phyloP scores from a whole-genome alignment of 2,888 invertebrate genomes.

The Hyppa rectilinea region DNA sequence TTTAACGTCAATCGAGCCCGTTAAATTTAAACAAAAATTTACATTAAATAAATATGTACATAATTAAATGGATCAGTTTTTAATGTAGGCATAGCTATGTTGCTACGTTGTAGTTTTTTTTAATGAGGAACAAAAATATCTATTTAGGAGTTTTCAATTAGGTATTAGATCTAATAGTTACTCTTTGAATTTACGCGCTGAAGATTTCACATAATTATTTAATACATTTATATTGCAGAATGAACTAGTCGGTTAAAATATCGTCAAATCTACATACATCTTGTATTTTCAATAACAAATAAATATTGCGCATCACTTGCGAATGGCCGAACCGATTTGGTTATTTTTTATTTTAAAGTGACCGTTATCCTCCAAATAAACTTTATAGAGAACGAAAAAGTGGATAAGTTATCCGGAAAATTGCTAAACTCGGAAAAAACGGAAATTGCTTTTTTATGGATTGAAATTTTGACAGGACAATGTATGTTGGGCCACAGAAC shows the following conservation, averaged over 20 bases:
- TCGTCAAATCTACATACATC: not conserved
- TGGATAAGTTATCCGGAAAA: too few species aligned
- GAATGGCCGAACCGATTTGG: too few species aligned
- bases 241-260: not conserved
- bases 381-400: too few species aligned
- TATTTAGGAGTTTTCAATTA: not conserved
- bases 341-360: too few species aligned
- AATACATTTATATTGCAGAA: not conserved
- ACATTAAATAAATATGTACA: not conserved
- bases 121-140: too few species aligned
- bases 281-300: too few species aligned
- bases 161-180: not conserved
- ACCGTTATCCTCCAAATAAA: too few species aligned
- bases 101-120: not conserved
- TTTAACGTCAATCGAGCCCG: slow-evolving; percentile 1
- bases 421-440: too few species aligned
- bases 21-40: not conserved
- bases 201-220: not conserved
- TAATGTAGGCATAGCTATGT: not conserved
- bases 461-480: too few species aligned
- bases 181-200: not conserved
- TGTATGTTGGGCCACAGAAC: too few species aligned
- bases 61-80: not conserved
- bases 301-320: too few species aligned
- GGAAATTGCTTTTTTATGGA: too few species aligned